Evolutionary conservation across 2,797 vertebrate species (phyloP).

Genomic region (Danio choprae): DNA sequence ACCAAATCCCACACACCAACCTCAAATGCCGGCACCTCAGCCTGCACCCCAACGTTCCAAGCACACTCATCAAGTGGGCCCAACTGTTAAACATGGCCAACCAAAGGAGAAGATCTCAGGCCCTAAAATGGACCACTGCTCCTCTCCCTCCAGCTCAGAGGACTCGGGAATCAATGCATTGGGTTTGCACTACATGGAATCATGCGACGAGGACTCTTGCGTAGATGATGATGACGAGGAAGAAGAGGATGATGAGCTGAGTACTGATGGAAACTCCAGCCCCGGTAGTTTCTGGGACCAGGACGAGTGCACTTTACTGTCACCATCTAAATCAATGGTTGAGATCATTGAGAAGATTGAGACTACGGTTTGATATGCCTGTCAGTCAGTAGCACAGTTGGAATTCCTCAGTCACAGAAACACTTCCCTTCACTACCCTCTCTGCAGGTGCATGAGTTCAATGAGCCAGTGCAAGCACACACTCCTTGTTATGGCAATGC

Average conservation of each 20-base stretch:
- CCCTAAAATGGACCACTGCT: constrained; percentile 86
- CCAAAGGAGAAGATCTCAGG: constrained; percentile 69
- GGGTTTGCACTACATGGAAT: constrained; percentile 85
- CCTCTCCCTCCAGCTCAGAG: constrained; percentile 88
- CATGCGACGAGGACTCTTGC: constrained; percentile 86
- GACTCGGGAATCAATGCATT: constrained; percentile 89
- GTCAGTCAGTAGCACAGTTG: not conserved
- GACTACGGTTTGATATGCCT: constrained; percentile 83
- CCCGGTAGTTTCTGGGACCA: constrained; percentile 87
- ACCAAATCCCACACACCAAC: constrained; percentile 32
- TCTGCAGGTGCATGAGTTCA: constrained; percentile 34
- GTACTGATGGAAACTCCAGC: constrained; percentile 76
- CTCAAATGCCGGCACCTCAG: not conserved
- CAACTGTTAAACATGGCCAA: constrained; percentile 64
- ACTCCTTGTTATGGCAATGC: constrained; percentile 23
- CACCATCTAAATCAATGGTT: constrained; percentile 84
- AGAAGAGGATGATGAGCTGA: constrained; percentile 71
- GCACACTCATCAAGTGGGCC: constrained; percentile 36
- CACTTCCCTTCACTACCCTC: constrained; percentile 12
- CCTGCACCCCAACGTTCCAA: constrained; percentile 13
- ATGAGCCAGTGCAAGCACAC: constrained; percentile 28
- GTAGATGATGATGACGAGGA: constrained; percentile 73
- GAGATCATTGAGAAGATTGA: constrained; percentile 92
- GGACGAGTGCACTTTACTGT: constrained; percentile 83
- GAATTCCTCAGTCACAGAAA: constrained; percentile 6